Conservation (phyloP, 92 coral and sea anemone genomes). For the Zoanthus gigantus region DNA sequence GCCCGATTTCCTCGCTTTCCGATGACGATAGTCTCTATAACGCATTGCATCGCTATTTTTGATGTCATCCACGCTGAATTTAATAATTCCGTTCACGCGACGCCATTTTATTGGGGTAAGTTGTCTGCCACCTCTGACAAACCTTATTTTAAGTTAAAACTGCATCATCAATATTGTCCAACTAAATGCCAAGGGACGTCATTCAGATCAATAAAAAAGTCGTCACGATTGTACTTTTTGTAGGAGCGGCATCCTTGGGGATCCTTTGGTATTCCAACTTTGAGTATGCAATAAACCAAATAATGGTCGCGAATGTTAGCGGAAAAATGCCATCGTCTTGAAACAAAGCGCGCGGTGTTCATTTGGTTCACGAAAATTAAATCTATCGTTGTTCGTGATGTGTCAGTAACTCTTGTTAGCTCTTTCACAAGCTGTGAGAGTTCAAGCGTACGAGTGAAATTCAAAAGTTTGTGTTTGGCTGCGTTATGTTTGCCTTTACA, state of each 20-base stretch:
- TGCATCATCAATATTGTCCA: constrained; percentile 41
- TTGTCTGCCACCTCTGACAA: constrained; percentile 39
- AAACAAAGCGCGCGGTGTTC: constrained; percentile 36
- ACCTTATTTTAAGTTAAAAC: constrained; percentile 43
- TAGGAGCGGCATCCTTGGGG: background rate
- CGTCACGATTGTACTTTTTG: no score
- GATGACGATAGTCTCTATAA: background rate
- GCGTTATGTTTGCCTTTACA: no score
- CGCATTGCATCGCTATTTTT: constrained; percentile 17
- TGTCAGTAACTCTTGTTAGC: no score
- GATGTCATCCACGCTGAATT: constrained; percentile 47
- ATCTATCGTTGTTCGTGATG: no score
- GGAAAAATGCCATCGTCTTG: constrained; percentile 40
- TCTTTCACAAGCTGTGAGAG: no score
- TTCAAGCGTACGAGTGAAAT: no score
- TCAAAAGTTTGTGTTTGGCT: no score
- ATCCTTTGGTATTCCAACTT: background rate
- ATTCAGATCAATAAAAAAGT: constrained; percentile 35
- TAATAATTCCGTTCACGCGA: constrained; percentile 24
- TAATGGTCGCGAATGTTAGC: constrained; percentile 46
- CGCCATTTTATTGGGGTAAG: constrained; percentile 26
- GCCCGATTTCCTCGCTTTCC: constrained; percentile 25
- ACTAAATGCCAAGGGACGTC: background rate
- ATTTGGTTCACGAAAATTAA: background rate
- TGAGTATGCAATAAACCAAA: constrained; percentile 23